Base-by-base conservation (phyloP, 2,797 vertebrate species). In the Taeniopygia guttata region DNA sequence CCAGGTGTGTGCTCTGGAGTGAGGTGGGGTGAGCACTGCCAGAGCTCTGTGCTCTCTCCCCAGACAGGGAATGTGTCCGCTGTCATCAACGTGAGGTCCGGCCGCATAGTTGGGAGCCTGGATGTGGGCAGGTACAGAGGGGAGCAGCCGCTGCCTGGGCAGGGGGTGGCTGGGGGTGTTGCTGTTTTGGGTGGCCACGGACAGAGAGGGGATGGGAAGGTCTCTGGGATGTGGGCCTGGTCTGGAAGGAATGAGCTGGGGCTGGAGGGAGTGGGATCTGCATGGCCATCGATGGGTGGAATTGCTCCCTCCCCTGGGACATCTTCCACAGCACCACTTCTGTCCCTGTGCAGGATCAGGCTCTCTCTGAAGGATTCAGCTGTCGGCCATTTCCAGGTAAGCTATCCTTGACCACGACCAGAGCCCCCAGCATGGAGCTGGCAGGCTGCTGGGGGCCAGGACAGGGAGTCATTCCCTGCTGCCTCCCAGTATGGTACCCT, bases 301-400 rank as follows among this genome's bases (percentile, higher is more conserved):
- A 29, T 7, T 0, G 16, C 25, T 51, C 55, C 20, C 22, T 56
- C 16, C 4, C 0, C 1, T 14, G 85, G 30, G 51, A 23, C 69
- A 51, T 64, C 48, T 51, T 36, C 45, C 23, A 10, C 34, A 42
- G 60, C 54, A n/a, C 7, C 4, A 3, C 68, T 34, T 82, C 56
- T 94, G 40, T 68, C 87, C 91, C 49, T 18, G 62, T 4, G 1
- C 63, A 98, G 98, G 94, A 36, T 98, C 36, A 88, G 83, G 30
- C 68, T 98, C 49, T 96, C 97, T 16, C 94, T 98, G 80, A 98
- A 97, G 89, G 95, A 97, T 13, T 98, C 98, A 0, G 94, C 97
- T 62, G 94, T 98, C 0, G 98, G 98, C 48, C 23, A 81, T 38
- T 98, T 98, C 88, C 84, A 94, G 59, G 98, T 98, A 89, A 97